Evolutionary conservation across 2,888 invertebrate genomes (phyloP).

Genomic region (Poecilus cupreus): DNA sequence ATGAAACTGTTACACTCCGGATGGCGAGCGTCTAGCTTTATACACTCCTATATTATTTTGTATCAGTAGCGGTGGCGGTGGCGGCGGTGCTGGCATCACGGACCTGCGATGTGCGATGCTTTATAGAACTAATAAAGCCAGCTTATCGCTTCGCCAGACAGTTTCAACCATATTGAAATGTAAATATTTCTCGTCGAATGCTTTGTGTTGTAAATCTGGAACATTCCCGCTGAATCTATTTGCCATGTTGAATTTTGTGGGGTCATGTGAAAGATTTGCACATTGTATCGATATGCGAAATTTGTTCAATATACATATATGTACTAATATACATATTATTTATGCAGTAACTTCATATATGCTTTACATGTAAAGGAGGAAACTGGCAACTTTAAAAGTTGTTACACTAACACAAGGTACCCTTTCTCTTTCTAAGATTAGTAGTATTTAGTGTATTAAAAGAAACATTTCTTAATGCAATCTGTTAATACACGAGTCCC

Average conservation of each 20-base stretch:
- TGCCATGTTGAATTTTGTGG: neutral
- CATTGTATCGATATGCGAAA: neutral
- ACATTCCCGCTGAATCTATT: neutral
- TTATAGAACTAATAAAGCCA: conserved; percentile 49
- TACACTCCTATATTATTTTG: too few species aligned
- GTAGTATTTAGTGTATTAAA: too few species aligned
- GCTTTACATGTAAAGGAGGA: neutral
- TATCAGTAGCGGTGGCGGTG: too few species aligned
- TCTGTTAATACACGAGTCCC: too few species aligned
- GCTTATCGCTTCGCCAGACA: conserved; percentile 42
- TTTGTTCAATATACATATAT: too few species aligned
- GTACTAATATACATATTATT: neutral
- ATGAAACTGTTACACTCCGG: too few species aligned
- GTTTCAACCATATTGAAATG: conserved; percentile 51
- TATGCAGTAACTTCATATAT: neutral
- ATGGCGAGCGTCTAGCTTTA: too few species aligned
- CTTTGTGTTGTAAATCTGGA: conserved; percentile 35
- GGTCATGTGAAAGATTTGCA: neutral
- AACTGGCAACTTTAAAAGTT: too few species aligned
- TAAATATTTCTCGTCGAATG: conserved; percentile 39
- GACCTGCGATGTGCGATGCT: neutral
- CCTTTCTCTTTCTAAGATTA: too few species aligned
- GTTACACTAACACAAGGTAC: too few species aligned
- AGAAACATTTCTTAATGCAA: too few species aligned
- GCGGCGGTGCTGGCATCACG: too few species aligned